phyloP scores from a whole-genome alignment of 2,113 vertebrate species.

The Phylloscopus whistleri region DNA sequence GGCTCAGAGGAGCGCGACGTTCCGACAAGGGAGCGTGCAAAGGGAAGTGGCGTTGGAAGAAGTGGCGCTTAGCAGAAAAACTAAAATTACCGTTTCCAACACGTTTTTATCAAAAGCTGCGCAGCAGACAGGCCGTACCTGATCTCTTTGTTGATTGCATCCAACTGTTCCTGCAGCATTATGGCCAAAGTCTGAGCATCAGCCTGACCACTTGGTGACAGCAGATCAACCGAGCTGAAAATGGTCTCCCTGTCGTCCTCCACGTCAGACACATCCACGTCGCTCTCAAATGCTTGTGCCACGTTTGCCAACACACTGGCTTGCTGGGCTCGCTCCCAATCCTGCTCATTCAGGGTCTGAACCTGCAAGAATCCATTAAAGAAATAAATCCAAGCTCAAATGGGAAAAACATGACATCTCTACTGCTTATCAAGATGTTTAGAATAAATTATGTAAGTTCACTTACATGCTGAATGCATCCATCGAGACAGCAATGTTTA shows the following conservation, averaged over 20 bases:
- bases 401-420: neutral
- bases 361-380: conserved; percentile 72
- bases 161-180: conserved; percentile 97
- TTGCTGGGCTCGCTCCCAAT: conserved; percentile 97
- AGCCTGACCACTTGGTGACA: conserved; percentile 92
- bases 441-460: neutral
- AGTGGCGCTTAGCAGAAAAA: neutral
- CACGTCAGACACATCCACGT: conserved; percentile 87
- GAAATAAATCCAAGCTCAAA: neutral
- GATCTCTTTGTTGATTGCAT: conserved; percentile 98
- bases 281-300: conserved; percentile 95
- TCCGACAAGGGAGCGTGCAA: too few relatives aligned
- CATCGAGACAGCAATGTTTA: conserved; percentile 55
- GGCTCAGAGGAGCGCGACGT: neutral
- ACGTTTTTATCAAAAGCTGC: neutral
- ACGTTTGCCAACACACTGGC: conserved; percentile 94
- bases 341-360: conserved; percentile 95
- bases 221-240: conserved; percentile 89
- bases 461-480: conserved; percentile 77
- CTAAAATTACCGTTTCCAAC: neutral
- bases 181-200: conserved; percentile 95
- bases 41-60: neutral
- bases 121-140: conserved; percentile 58
- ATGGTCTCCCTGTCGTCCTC: conserved; percentile 91
- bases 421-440: neutral